Conservation (phyloP, 1,140 invertebrate species). For the Tenebrio molitor region DNA sequence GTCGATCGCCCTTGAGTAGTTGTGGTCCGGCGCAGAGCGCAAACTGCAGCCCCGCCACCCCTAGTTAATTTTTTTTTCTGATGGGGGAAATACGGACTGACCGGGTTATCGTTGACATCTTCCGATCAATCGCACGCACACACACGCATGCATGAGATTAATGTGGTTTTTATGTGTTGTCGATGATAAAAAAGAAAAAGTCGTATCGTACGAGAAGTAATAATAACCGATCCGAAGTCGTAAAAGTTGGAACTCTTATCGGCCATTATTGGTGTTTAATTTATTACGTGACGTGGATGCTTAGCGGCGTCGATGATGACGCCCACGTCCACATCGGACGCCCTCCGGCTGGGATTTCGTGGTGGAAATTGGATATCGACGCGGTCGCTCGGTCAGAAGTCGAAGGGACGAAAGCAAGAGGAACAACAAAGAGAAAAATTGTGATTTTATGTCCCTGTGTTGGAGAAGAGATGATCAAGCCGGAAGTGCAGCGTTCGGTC, state of each 20-base stretch:
- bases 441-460: no score
- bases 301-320: neutral
- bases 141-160: neutral
- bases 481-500: no score
- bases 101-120: no score
- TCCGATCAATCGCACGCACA: no score
- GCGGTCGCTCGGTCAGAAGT: neutral
- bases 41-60: no score
- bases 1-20: no score
- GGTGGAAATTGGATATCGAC: constrained; percentile 27
- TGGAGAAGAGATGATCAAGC: no score
- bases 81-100: no score
- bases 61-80: no score
- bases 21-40: no score
- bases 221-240: constrained; percentile 9
- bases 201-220: constrained; percentile 6
- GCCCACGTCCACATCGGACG: constrained; percentile 2
- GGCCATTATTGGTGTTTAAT: constrained; percentile 34
- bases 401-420: no score
- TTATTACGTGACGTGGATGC: constrained; percentile 33
- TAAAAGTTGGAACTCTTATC: constrained; percentile 24
- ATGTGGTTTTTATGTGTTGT: constrained; percentile 4
- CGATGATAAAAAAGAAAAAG: neutral
- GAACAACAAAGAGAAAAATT: neutral
- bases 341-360: constrained; percentile 8